Evolutionary conservation across 1,140 invertebrate genomes (phyloP).

Genomic region (Drosophila arawakana): DNA sequence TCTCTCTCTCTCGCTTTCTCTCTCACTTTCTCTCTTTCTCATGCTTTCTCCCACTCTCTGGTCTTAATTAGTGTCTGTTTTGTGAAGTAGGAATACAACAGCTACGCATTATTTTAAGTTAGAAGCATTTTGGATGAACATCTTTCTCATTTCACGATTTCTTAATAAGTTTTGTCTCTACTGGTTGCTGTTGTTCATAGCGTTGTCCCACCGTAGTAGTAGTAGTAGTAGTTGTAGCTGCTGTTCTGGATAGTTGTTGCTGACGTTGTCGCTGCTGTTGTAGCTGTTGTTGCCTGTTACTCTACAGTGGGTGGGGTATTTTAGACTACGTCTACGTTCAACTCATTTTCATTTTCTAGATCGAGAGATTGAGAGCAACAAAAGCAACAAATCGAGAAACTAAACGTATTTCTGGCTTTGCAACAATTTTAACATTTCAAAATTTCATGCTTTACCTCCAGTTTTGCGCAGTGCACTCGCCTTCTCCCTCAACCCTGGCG

Average conservation of each 20-base stretch:
- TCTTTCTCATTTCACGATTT: background rate
- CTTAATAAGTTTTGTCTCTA: background rate
- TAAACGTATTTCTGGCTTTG: slow-evolving; percentile 76
- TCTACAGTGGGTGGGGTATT: slow-evolving; percentile 63
- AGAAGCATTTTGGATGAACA: slow-evolving; percentile 9
- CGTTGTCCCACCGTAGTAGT: slow-evolving; percentile 6
- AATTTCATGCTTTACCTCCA: slow-evolving; percentile 88
- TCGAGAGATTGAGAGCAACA: slow-evolving; percentile 82
- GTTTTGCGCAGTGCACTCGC: slow-evolving; percentile 85
- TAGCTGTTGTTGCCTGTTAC: slow-evolving; percentile 58
- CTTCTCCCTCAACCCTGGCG: slow-evolving; percentile 86
- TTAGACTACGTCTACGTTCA: slow-evolving; percentile 82
- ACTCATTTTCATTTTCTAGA: slow-evolving; percentile 79
- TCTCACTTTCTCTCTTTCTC: slow-evolving; percentile 2
- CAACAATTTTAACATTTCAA: slow-evolving; percentile 52
- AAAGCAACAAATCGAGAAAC: slow-evolving; percentile 81
- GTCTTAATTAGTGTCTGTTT: slow-evolving; percentile 16
- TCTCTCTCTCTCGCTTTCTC: slow-evolving; percentile 7
- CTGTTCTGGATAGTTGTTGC: slow-evolving; percentile 6
- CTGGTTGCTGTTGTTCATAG: background rate
- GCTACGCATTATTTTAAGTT: slow-evolving; percentile 15
- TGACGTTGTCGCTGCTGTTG: slow-evolving; percentile 20
- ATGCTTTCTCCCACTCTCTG: background rate
- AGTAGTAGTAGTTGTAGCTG: slow-evolving; percentile 13
- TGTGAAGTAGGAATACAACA: slow-evolving; percentile 15